A percentile compares a stretch with the other conserved stretches of the same genome.
Conservation (phyloP, 2,797 vertebrate genomes). For the Heteromormyrus szaboi region DNA sequence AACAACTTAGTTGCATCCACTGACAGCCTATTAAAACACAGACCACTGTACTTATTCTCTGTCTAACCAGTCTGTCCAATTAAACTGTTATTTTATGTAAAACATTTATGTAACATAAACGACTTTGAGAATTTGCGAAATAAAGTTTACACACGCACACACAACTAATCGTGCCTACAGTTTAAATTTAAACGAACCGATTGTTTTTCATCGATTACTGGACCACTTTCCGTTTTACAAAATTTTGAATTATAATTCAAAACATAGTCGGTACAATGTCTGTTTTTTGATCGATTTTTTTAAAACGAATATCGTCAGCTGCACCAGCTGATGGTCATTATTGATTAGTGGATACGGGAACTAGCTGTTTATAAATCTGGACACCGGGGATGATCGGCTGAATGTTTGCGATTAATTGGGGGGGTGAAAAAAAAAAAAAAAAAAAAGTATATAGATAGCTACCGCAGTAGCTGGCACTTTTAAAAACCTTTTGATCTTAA, state of each 20-base stretch:
- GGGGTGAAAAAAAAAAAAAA: neutral
- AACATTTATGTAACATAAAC: neutral
- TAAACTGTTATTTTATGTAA: neutral
- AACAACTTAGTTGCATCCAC: neutral
- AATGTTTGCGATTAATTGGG: neutral
- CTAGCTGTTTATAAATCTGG: neutral
- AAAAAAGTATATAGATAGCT: neutral
- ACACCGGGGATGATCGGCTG: neutral
- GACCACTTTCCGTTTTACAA: neutral
- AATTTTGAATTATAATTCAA: neutral
- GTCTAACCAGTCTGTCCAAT: neutral
- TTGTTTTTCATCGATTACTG: neutral
- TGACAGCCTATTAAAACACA: neutral
- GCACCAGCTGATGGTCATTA: slow-evolving; percentile 3
- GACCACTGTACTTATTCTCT: neutral
- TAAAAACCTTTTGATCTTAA: neutral
- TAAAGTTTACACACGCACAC: neutral
- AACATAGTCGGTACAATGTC: neutral
- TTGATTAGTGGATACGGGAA: neutral
- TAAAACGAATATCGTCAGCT: neutral
- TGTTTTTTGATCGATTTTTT: neutral
- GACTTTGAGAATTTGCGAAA: neutral
- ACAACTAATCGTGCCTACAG: neutral
- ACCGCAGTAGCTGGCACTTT: neutral
- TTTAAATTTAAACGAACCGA: neutral